A percentile compares a stretch with the other conserved stretches of the same genome.
These are phyloP conservation scores for Rafetus swinhoei DNA, from an alignment of 2,113 vertebrate genomes.

Conservation along the genomic window DNA sequence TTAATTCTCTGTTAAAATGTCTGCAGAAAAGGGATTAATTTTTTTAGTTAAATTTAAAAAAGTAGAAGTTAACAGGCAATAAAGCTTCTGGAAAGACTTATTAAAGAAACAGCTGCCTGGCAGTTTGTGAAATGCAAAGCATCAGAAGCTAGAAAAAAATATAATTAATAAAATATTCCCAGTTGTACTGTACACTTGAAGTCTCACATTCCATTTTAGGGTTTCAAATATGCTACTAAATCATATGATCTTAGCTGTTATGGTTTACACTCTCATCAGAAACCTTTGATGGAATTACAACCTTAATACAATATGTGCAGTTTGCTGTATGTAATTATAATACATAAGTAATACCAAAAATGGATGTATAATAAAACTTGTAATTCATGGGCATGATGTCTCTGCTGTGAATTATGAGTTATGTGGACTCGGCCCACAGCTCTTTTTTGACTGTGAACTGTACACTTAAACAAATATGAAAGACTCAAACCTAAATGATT, in stretches of 20 bases:
- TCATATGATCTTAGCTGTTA: neutral
- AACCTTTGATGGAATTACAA: neutral
- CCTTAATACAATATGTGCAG: neutral
- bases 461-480: neutral
- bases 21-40: neutral
- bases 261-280: neutral
- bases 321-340: neutral
- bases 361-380: neutral
- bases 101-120: neutral
- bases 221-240: neutral
- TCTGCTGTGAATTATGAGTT: neutral
- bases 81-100: neutral
- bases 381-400: neutral
- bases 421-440: neutral
- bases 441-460: neutral
- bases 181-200: neutral
- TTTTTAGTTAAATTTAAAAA: neutral
- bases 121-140: neutral
- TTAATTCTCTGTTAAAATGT: neutral
- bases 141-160: neutral
- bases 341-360: neutral
- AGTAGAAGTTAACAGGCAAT: accelerated
- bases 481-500: neutral
- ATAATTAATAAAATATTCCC: neutral
- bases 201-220: neutral